Evolutionary conservation across 1,140 invertebrate genomes (phyloP), one percentile per base, ranked within the genome.

Genomic region (Maconellicoccus hirsutus): DNA sequence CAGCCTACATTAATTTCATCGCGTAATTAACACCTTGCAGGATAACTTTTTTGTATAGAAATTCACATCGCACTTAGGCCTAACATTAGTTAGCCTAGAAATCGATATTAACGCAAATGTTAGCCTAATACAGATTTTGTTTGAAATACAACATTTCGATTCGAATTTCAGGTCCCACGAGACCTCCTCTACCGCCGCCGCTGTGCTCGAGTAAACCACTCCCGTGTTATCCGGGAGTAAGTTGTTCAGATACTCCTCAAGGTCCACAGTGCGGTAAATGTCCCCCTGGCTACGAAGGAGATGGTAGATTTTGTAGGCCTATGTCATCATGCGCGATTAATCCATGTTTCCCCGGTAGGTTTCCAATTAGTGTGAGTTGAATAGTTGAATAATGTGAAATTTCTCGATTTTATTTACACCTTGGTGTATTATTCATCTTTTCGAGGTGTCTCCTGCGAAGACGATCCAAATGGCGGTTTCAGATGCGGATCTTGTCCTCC

Each of bases 151-250:
- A n/a, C n/a, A n/a, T n/a, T n/a, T n/a, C n/a, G n/a, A n/a, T n/a
- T n/a, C n/a, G 29, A 33, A 33, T 33, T 33, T 16, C 42, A 16
- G 42, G 42, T 8, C 42, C 42, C 2, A 16, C 3, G n/a, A 6
- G 12, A 52, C 42, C 25, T 23, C 3, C 22, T 8, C 19, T 66
- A 23, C 61, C 61, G 25, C 10, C 19, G 16, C 61, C 61, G 16
- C 22, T 66, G 25, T 66, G 61, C 25, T 66, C 61, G 1, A 23
- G 70, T 21, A 70, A 22, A 4, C 73, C 73, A 23, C 19, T 39
- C 21, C 84, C 89, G 7, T 96, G 93, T 79, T 93, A 86, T 81
- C 87, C 87, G 75, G 92, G 91, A 22, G 92, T 91, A 26, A 82
- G 86, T 70, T 97, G 94, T 79, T 82, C 83, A 27, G 90, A 94